Conservation (phyloP, 35 echinoderm and acorn worm species). For the Hemicentrotus pulcherrimus region DNA sequence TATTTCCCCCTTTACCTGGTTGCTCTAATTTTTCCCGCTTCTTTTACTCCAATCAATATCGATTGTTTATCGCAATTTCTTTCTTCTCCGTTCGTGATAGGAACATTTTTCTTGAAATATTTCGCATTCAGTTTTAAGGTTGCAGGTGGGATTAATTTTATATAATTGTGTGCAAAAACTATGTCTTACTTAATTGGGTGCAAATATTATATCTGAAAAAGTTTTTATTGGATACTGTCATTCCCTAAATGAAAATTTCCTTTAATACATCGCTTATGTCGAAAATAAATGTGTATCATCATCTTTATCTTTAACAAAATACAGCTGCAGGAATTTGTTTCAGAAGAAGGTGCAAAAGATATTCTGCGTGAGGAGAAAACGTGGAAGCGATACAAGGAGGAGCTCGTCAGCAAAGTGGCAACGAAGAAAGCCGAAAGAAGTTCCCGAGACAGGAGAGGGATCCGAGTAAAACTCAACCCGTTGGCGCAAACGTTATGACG, state of each 20-base stretch:
- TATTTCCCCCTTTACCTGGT: background rate
- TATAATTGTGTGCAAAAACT: no score
- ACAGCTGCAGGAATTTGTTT: constrained; percentile 63
- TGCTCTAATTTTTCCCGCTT: background rate
- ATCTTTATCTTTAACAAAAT: background rate
- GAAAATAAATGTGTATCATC: background rate
- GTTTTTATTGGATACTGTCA: no score
- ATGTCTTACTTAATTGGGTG: no score
- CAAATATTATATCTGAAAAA: no score
- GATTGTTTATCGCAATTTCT: background rate
- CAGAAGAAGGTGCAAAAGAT: constrained; percentile 68
- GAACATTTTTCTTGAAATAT: no score
- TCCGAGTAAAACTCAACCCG: background rate
- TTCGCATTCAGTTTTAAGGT: no score
- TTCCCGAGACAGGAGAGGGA: constrained; percentile 31
- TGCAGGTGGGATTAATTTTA: no score
- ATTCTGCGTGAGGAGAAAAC: constrained; percentile 54
- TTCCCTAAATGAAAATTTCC: no score
- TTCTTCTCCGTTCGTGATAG: no score
- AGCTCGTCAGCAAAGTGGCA: constrained; percentile 53
- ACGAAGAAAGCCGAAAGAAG: constrained; percentile 44
- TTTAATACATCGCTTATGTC: no score
- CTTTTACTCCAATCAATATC: background rate
- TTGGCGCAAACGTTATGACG: constrained; percentile 25
- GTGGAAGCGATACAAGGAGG: constrained; percentile 66